Evolutionary conservation across 1,140 invertebrate genomes (phyloP).

Genomic region (Antheraea pernyi): DNA sequence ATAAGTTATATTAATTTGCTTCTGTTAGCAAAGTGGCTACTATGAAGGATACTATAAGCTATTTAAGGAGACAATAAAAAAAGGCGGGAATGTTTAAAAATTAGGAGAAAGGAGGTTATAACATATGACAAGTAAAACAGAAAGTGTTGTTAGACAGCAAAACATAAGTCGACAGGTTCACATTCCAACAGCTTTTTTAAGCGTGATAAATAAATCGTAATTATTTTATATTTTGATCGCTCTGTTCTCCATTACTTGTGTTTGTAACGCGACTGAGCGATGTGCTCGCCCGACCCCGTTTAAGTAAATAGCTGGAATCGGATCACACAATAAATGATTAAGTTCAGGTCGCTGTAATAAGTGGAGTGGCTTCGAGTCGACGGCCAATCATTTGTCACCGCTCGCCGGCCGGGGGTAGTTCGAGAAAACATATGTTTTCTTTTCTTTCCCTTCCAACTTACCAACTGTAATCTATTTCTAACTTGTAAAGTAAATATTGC

Average conservation of each 20-base stretch:
- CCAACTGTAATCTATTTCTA: not conserved
- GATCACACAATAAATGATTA: conserved; percentile 67
- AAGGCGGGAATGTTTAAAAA: too few relatives aligned
- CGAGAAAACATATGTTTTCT: conserved; percentile 17
- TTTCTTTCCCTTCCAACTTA: not conserved
- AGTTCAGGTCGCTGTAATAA: conserved; percentile 62
- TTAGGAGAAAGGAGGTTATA: too few relatives aligned
- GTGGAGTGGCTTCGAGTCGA: conserved; percentile 51
- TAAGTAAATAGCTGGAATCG: conserved; percentile 65
- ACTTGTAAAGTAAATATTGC: not conserved
- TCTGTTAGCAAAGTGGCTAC: too few relatives aligned
- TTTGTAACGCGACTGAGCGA: conserved; percentile 37
- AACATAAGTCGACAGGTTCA: too few relatives aligned
- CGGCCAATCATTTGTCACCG: conserved; percentile 59
- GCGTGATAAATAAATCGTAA: too few relatives aligned
- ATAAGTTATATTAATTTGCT: too few relatives aligned
- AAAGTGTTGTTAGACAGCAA: too few relatives aligned
- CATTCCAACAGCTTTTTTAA: too few relatives aligned
- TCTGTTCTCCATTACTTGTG: not conserved
- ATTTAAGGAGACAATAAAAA: too few relatives aligned
- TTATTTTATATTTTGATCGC: too few relatives aligned
- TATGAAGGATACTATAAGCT: too few relatives aligned
- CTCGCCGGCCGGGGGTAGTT: conserved; percentile 3
- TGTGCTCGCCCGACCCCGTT: conserved; percentile 51
- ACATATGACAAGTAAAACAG: too few relatives aligned